phyloP scores from a whole-genome alignment of 1,140 invertebrate species.

The Drepana arcuata region DNA sequence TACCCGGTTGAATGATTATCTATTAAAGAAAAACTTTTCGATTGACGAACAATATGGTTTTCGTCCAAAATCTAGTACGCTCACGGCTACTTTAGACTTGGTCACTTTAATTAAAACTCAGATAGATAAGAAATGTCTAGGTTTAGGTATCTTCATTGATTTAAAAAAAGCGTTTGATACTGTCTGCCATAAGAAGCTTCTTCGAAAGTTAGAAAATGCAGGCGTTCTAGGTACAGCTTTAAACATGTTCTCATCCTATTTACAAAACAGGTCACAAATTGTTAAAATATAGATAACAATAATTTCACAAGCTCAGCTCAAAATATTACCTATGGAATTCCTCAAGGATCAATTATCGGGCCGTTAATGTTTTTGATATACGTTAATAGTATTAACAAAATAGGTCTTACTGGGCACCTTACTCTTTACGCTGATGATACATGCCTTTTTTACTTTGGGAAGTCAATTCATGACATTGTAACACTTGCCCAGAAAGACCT shows the following conservation, averaged over 20 bases:
- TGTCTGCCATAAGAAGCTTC: not conserved
- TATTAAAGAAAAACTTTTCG: not conserved
- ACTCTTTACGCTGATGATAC: constrained; percentile 20
- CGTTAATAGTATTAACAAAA: constrained; percentile 1
- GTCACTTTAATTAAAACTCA: not conserved
- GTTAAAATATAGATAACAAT: constrained; percentile 2
- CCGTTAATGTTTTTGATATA: constrained; percentile 4
- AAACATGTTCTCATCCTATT: not conserved
- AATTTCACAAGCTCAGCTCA: not conserved
- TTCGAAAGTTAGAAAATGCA: constrained; percentile 3
- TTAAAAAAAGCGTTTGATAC: constrained; percentile 1
- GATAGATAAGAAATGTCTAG: constrained; percentile 1
- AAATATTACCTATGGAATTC: not conserved
- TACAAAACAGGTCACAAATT: not conserved
- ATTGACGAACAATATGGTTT: not conserved
- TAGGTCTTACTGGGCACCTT: constrained; percentile 2
- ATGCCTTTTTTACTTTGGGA: constrained; percentile 17
- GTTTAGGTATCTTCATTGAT: not conserved
- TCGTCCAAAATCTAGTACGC: constrained; percentile 1
- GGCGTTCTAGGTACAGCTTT: constrained; percentile 1
- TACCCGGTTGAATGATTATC: not conserved
- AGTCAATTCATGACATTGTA: constrained; percentile 4
- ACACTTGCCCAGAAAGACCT: constrained; percentile 2
- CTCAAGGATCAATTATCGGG: not conserved
- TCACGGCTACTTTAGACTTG: constrained; percentile 1